These are phyloP conservation scores for Chloebia gouldiae DNA, from an alignment of 2,113 vertebrate species.

Conservation along the genomic window DNA sequence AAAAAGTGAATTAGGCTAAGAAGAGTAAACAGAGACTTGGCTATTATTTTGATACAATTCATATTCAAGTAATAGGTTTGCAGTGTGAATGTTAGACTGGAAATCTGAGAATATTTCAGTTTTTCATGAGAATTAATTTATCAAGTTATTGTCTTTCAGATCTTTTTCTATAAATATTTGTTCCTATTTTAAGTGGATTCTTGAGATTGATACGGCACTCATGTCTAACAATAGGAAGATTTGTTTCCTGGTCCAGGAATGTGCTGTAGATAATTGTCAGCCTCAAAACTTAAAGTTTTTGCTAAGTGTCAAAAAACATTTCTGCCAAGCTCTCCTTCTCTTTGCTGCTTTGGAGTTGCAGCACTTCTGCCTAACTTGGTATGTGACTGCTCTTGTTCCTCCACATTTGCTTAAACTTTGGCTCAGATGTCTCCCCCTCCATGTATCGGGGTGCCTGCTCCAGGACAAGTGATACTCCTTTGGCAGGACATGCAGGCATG, in stretches of 20 bases:
- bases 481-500: neutral
- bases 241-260: neutral
- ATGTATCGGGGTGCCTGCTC: neutral
- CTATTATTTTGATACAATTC: neutral
- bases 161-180: neutral
- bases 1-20: neutral
- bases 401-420: neutral
- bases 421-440: rapidly evolving
- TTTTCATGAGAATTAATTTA: neutral
- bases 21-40: neutral
- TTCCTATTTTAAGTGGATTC: neutral
- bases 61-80: neutral
- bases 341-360: neutral
- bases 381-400: neutral
- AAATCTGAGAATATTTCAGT: neutral
- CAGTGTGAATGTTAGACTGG: neutral
- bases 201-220: neutral
- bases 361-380: neutral
- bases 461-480: neutral
- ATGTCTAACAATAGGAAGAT: neutral
- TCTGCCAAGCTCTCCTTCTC: neutral
- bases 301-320: neutral
- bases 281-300: neutral
- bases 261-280: neutral
- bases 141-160: neutral